Evolutionary conservation across 2,888 invertebrate genomes (phyloP).

Genomic region (Standfussiana lucernea): DNA sequence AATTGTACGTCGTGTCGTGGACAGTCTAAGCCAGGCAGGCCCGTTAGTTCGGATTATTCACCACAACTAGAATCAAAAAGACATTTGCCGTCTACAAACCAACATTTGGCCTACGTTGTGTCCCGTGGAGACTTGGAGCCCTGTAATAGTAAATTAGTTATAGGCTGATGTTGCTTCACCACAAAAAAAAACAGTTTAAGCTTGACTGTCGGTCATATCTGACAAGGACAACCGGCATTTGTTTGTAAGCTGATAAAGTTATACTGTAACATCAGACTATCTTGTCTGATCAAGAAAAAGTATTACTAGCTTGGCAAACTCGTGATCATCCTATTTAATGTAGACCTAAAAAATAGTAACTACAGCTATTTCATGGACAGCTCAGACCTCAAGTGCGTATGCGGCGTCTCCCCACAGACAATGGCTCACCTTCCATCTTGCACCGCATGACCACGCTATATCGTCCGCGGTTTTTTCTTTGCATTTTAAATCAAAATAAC

Average conservation of each 20-base stretch:
- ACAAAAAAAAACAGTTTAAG: neutral
- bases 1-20: neutral
- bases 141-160: neutral
- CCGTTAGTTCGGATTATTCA: neutral
- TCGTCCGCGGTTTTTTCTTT: constrained; percentile 82
- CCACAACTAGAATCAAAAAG: neutral
- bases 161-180: neutral
- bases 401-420: too few relatives aligned
- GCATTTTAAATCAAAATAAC: constrained; percentile 89
- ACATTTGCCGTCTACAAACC: neutral
- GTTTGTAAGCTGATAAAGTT: constrained; percentile 18
- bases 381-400: too few relatives aligned
- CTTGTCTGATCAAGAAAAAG: neutral
- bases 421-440: too few relatives aligned
- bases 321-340: neutral
- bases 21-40: neutral
- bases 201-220: neutral
- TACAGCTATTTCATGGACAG: too few relatives aligned
- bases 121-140: neutral
- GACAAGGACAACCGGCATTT: neutral
- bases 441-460: constrained; percentile 68
- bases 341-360: neutral
- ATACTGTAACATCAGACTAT: constrained; percentile 2
- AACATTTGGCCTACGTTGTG: neutral
- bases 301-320: neutral